phyloP scores from a whole-genome alignment of 37 sponge, comb jelly and placozoan genomes.

The Crambe crambe region DNA sequence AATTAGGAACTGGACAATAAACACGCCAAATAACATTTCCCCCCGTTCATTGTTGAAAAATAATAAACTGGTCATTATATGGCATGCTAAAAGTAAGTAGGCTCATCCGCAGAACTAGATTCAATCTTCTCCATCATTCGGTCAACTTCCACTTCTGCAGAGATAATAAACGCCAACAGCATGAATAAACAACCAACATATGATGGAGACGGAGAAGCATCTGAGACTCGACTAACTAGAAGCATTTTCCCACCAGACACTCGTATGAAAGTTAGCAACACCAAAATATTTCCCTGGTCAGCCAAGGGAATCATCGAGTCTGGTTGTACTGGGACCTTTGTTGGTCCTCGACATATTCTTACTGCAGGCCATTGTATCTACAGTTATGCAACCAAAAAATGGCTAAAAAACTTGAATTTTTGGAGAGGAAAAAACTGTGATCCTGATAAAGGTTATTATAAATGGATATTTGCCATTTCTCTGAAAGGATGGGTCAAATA shows the following conservation, averaged over 20 bases:
- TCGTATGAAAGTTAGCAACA: not conserved
- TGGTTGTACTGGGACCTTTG: not conserved
- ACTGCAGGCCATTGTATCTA: not conserved
- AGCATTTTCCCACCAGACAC: not conserved
- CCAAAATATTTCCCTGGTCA: not conserved
- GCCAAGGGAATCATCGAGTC: not conserved
- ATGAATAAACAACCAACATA: not conserved
- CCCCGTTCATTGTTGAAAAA: too few species aligned
- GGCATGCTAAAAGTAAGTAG: too few species aligned
- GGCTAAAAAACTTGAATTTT: not conserved
- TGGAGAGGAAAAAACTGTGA: not conserved
- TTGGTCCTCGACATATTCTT: conserved; percentile 1
- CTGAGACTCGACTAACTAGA: too few species aligned
- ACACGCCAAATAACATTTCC: too few species aligned
- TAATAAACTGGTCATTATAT: too few species aligned
- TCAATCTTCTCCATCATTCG: not conserved
- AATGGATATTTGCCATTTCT: not conserved
- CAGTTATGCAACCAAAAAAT: not conserved
- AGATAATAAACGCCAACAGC: not conserved
- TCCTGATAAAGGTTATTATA: not conserved
- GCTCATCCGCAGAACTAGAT: not conserved
- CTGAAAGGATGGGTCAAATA: not conserved
- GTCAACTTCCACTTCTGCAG: not conserved
- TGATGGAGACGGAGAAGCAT: not conserved
- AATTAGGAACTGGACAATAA: too few species aligned